These are phyloP conservation scores for Notamacropus eugenii DNA, from an alignment of 2,797 vertebrate genomes.

Conservation along the genomic window DNA sequence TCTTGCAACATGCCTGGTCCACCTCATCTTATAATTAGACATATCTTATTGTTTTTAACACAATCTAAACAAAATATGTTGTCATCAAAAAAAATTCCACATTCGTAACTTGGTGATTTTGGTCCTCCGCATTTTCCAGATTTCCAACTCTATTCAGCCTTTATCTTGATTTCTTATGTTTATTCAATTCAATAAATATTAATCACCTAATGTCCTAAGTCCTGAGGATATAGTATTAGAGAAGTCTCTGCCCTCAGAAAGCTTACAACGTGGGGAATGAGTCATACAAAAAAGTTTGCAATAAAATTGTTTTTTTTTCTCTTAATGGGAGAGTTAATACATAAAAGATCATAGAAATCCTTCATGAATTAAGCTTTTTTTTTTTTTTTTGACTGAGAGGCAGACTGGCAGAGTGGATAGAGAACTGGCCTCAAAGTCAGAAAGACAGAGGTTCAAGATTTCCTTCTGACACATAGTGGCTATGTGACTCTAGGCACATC, in stretches of 20 bases:
- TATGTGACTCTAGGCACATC: not conserved
- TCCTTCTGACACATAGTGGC: not conserved
- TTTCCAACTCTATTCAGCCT: not conserved
- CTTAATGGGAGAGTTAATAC: not conserved
- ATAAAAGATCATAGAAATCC: not conserved
- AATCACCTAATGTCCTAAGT: not conserved
- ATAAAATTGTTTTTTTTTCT: not conserved
- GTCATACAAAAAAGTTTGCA: not conserved
- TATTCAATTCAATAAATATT: not conserved
- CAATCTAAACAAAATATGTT: not conserved
- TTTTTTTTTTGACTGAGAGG: not conserved
- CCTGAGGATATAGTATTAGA: not conserved
- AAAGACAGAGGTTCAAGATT: not conserved
- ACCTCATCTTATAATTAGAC: not conserved
- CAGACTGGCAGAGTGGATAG: not conserved
- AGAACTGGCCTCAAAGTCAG: not conserved
- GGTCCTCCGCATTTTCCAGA: not conserved
- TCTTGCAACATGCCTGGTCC: not conserved
- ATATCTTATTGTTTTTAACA: not conserved
- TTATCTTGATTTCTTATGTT: not conserved
- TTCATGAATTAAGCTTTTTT: not conserved
- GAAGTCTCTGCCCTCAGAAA: not conserved
- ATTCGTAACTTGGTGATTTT: not conserved
- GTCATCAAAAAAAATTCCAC: not conserved
- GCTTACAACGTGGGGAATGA: not conserved